These are phyloP conservation scores for Myathropa florea DNA, from an alignment of 2,888 invertebrate species.

Conservation along the genomic window DNA sequence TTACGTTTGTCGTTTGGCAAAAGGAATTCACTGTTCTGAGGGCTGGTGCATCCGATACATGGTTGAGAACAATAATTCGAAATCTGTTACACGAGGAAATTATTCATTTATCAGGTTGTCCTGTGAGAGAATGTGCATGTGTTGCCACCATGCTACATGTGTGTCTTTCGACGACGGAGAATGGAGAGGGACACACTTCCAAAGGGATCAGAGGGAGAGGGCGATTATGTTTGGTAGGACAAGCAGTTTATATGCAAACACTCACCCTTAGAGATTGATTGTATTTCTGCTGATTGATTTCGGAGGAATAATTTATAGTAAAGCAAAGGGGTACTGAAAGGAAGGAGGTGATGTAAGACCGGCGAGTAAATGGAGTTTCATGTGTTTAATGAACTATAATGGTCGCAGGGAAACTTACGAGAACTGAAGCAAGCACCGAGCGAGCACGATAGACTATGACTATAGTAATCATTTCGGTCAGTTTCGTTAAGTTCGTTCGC, in stretches of 20 bases:
- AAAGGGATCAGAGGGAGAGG: neutral
- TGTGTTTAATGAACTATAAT: too few species aligned
- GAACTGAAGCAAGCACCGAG: too few species aligned
- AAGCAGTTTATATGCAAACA: neutral
- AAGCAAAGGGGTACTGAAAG: neutral
- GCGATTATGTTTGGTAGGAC: neutral
- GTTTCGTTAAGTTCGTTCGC: too few species aligned
- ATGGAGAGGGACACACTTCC: neutral
- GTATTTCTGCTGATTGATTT: neutral
- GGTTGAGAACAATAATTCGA: neutral
- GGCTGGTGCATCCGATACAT: neutral
- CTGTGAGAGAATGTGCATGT: neutral
- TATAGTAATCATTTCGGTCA: too few species aligned
- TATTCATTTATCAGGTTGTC: neutral
- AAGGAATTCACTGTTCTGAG: neutral
- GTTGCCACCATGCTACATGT: neutral
- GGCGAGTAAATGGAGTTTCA: too few species aligned
- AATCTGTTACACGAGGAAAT: constrained; percentile 4
- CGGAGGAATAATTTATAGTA: neutral
- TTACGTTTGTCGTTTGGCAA: neutral
- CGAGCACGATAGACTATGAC: too few species aligned
- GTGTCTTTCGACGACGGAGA: neutral
- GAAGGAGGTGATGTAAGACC: too few species aligned
- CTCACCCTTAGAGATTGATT: neutral
- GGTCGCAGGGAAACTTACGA: too few species aligned